phyloP scores from a whole-genome alignment of 2,797 vertebrate species.

The Enteromius treurensis region DNA sequence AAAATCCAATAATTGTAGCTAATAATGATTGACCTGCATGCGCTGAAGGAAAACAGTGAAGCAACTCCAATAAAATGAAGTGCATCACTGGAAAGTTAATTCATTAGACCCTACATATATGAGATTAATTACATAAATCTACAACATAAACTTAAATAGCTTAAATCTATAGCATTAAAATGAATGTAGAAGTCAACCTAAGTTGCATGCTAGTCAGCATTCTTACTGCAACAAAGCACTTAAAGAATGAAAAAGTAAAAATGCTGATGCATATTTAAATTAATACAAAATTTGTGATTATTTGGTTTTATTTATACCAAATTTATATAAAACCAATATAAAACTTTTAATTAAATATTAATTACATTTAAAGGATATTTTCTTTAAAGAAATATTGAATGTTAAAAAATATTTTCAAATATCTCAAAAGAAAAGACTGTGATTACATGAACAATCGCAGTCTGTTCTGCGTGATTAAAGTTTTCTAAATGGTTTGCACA shows the following conservation, averaged over 20 bases:
- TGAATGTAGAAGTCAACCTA: background rate
- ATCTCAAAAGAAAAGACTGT: background rate
- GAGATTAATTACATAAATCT: background rate
- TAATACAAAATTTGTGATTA: background rate
- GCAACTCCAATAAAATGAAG: background rate
- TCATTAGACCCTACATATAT: background rate
- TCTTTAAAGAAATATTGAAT: background rate
- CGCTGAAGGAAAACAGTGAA: background rate
- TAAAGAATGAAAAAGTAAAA: background rate
- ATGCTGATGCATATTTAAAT: background rate
- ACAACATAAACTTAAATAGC: background rate
- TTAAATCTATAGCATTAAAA: background rate
- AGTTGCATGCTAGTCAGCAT: background rate
- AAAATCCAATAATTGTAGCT: background rate
- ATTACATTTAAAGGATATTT: background rate
- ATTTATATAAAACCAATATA: too few relatives aligned
- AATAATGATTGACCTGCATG: background rate
- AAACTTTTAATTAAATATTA: background rate
- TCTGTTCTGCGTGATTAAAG: background rate
- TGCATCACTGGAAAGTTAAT: background rate
- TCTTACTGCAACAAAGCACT: background rate
- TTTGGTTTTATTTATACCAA: background rate
- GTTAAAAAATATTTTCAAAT: background rate
- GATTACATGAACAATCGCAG: background rate
- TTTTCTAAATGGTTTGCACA: conserved; percentile 41